Base-by-base conservation (phyloP, 2,797 vertebrate genomes). In the Pantherophis alleghaniensis region DNA sequence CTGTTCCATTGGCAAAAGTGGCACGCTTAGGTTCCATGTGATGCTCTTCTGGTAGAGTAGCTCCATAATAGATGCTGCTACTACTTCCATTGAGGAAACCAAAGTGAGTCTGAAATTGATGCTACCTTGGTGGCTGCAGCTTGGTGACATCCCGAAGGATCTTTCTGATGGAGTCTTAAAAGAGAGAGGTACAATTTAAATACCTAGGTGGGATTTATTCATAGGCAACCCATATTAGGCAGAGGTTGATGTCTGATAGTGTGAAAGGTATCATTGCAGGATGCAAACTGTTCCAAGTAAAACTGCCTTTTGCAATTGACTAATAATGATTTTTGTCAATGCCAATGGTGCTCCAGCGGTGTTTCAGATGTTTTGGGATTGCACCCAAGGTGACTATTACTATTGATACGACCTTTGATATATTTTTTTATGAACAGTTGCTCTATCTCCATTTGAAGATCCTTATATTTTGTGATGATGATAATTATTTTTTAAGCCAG, bases 1-100 rank as follows among this genome's bases (percentile, higher is more conserved):
- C 90, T 93, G 93, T 86, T 91, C 57, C 57, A 61, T 56, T 93
- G 90, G 90, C 93, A 89, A 93, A 91, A 63, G 93, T 91, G 69
- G 57, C 69, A 63, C 47, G 69, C 66, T 89, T 91, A 89, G 88
- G 57, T 86, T 60, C 88, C 24, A 66, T 86, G 69, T 93, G 93
- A 93, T 51, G 28, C 12, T 13, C 42, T 61, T 55, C n/a, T 24
- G 83, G 57, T 53, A 18, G 87, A 37, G 57, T 32, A 63, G 89
- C 51, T 56, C 53, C 53, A 56, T 24, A 20, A 79, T 90, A 57
- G 66, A 90, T 83, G 66, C 86, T 89, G 57, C 16, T 91, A 86
- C 66, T 91, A 88, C 88, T 91, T 86, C 22, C 32, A 56, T 9
- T 57, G 66, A 89, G 32, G 87, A 83, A 86, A 91, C 16, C 37